phyloP scores from a whole-genome alignment of 2,797 vertebrate genomes.

The Pseudocheirus occidentalis region DNA sequence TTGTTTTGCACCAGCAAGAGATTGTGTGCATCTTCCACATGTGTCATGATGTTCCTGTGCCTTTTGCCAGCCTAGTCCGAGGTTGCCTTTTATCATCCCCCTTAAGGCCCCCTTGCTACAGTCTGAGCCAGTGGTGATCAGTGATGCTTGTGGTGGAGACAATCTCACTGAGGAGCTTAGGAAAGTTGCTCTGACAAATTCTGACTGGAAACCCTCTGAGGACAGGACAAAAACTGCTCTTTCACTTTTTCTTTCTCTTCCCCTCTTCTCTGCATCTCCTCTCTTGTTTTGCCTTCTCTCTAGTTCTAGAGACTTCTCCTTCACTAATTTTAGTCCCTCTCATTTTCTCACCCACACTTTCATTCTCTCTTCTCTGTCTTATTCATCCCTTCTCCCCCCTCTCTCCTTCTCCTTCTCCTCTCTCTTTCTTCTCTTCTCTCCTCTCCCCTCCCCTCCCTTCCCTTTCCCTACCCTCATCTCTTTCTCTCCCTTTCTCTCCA shows the following conservation, averaged over 20 bases:
- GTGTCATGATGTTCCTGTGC: neutral
- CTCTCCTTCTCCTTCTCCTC: rapidly evolving
- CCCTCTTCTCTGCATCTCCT: neutral
- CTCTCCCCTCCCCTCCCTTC: neutral
- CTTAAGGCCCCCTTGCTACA: neutral
- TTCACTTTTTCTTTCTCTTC: neutral
- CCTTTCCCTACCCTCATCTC: neutral
- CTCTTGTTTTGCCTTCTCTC: neutral
- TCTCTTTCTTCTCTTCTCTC: neutral
- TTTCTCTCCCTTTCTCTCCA: neutral
- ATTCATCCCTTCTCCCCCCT: neutral
- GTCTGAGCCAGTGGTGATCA: neutral
- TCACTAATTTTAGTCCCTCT: neutral
- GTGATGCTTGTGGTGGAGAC: neutral
- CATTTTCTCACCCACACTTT: neutral
- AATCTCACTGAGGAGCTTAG: neutral
- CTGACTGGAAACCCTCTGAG: neutral
- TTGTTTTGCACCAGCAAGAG: neutral
- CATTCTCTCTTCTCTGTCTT: neutral
- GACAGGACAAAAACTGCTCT: neutral
- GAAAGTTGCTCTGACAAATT: neutral
- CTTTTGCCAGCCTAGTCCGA: neutral
- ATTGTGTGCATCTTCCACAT: neutral
- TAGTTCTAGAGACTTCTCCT: too few relatives aligned
- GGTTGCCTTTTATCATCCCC: too few relatives aligned